phyloP scores from a whole-genome alignment of 1,140 invertebrate species.

The Neodiprion pinetum region DNA sequence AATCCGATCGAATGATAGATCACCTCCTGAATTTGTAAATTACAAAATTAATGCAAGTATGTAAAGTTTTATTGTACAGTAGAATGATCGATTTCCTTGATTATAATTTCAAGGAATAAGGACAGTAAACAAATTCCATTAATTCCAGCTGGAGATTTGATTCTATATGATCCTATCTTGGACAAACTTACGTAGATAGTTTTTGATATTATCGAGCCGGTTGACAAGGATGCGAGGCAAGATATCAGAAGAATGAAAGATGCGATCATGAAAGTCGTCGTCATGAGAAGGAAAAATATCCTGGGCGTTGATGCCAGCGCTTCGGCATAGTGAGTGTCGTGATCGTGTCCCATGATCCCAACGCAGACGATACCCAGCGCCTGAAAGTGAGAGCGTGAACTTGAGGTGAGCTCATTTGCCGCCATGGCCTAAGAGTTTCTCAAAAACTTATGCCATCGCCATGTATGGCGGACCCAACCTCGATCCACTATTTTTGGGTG shows the following conservation, averaged over 20 bases:
- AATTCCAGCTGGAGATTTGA: background rate
- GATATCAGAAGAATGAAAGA: conserved; percentile 77
- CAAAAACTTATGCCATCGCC: background rate
- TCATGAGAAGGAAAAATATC: conserved; percentile 77
- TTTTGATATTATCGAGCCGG: conserved; percentile 81
- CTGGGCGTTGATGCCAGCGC: conserved; percentile 45
- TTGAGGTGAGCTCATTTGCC: background rate
- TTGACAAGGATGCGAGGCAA: conserved; percentile 77
- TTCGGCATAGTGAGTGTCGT: conserved; percentile 44
- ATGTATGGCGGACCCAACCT: no score
- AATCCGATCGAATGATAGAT: conserved; percentile 78
- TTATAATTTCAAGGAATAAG: background rate
- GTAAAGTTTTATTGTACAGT: background rate
- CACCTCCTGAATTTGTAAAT: conserved; percentile 70
- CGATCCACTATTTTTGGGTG: no score
- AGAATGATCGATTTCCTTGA: background rate
- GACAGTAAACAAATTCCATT: conserved; percentile 12
- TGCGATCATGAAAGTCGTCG: conserved; percentile 77
- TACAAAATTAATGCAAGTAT: conserved; percentile 9
- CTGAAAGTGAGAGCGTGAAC: conserved; percentile 57
- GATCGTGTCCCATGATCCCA: conserved; percentile 71
- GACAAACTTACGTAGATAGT: conserved; percentile 81
- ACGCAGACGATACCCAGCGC: conserved; percentile 76
- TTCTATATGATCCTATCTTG: conserved; percentile 5
- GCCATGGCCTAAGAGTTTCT: background rate